Base-by-base conservation (phyloP, 2,113 vertebrate genomes). In the Cyprinodon tularosa region DNA sequence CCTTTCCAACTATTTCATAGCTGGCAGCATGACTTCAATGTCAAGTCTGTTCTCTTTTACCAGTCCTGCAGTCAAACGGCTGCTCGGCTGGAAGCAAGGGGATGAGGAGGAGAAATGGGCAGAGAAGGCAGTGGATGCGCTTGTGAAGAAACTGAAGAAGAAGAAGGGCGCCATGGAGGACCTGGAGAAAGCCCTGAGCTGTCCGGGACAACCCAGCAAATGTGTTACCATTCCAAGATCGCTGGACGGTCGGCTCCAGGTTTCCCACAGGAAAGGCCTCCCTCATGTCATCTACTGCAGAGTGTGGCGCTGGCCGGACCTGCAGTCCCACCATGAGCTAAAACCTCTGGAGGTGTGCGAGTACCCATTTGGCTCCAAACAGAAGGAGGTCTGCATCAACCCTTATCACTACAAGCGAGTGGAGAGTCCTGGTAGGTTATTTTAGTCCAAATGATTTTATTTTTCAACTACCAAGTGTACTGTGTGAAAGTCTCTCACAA, bases 371-470 rank as follows among this genome's bases (percentile, higher is more conserved):
- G 98, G 98, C 87, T 99, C 98, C 78, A 99, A 99, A 77, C 98
- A 99, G 93, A 99, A 99, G 94, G 98, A 99, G 93, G 98, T 99
- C 83, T 99, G 98, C 94, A 99, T 99, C 92, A 99, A 99, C 92
- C 98, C 98, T 0, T 99, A 99, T 94, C 98, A 99, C 94, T 99
- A 99, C 90, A 99, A 98, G 88, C 93, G 98, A 87, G 98, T 99
- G 84, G 97, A 99, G 86, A 99, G 97, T 93, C 97, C 97, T 88
- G 97, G 97, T 98, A 90, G n/a, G 90, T 86, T 29, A 39, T 60
- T 36, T 12, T 37, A 15, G 4, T 22, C n/a, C 12, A 12, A 61
- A 39, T 39, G 10, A 5, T 20, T 68, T 12, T 15, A 68, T 1
- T 53, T 53, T 47, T 38, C 14, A 60, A n/a, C 7, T 22, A 29